Base-by-base conservation (phyloP, 2,888 invertebrate genomes). In the Drosophila falleni region DNA sequence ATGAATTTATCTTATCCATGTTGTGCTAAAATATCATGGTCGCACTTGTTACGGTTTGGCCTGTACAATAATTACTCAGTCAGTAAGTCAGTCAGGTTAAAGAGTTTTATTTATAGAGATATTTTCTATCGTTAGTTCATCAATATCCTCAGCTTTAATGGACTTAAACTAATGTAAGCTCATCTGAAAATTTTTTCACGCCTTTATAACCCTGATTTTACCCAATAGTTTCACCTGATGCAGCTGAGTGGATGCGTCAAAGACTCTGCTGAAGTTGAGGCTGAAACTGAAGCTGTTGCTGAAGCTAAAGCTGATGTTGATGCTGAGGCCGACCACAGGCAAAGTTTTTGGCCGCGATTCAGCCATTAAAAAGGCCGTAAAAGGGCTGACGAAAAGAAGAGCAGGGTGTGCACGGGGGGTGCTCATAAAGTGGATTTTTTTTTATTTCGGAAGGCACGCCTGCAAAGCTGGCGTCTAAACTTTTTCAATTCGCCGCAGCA, bases 401-500 rank as follows among this genome's bases (percentile, higher is more conserved):
- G 35, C 41, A 47, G 33, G 16, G 31, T 44, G 46, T 35, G 61
- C 46, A 58, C 46, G 49, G 44, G 73, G 67, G 69, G 42, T 35
- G 87, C 78, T 74, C 80, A 59, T 84, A 89, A 89, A 89, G 80
- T 86, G 86, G 68, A 46, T 53, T 49, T 15, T 31, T 33, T 26
- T 19, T 29, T 8, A 15, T n/a, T 3, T n/a, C n/a, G n/a, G 26
- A 39, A 56, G 47, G 55, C 55, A 44, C 10, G 44, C 53, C 55
- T 50, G 33, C 13, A 54, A 68, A 39, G 50, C 61, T 68, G 62
- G 65, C 66, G 70, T 74, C 84, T 86, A 89, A 89, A 84, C 84
- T 84, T 84, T 86, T 84, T 89, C 84, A 84, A 84, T 89, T 89
- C 84, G 86, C 74, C 79, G 68, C 80, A 70, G 82, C 78, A 80